Evolutionary conservation across 2,113 vertebrate species (phyloP), one percentile per base, ranked within the genome.

Genomic region (Anhinga anhinga): DNA sequence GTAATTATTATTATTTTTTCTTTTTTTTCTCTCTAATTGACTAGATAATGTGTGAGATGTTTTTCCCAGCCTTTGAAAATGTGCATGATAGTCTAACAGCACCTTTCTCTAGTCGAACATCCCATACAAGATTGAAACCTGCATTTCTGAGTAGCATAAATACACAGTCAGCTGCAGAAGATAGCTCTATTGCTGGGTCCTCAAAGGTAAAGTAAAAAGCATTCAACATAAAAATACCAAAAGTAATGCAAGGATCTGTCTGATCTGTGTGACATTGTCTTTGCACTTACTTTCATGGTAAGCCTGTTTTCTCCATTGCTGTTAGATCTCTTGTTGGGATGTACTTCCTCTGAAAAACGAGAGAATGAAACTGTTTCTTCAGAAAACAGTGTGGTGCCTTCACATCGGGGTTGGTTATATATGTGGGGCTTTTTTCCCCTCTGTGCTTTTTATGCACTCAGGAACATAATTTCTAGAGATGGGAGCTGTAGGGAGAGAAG

Each of bases 11-110:
- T 25, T 80, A 16, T 78, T 77, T 58, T 38, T 74, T 53, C 5
- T 44, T 58, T 27, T 47, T 63, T 70, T 2, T 36, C 83, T 96
- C 23, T 96, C 87, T 88, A 78, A 72, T 91, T 95, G 81, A 92
- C 34, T 96, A 99, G 99, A 98, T 99, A 85, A 98, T 99, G 61
- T 98, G 98, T 69, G 99, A 99, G 93, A 97, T 99, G 95, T 99
- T 99, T 97, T 99, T 99, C 65, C 98, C 98, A 34, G 98, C 99
- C 93, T 99, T 99, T 96, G 99, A 99, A 97, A 99, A 98, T 36
- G 91, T 98, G 82, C 96, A 97, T 62, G 98, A 98, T 58, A 98
- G 98, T 93, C 91, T 98, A 93, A 97, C 98, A 55, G 97, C 98
- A 26, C 98, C 98, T 19, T 95, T 98, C 93, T 98, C 98, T 95